phyloP scores from a whole-genome alignment of 1,140 invertebrate species.

The Ruditapes philippinarum region DNA sequence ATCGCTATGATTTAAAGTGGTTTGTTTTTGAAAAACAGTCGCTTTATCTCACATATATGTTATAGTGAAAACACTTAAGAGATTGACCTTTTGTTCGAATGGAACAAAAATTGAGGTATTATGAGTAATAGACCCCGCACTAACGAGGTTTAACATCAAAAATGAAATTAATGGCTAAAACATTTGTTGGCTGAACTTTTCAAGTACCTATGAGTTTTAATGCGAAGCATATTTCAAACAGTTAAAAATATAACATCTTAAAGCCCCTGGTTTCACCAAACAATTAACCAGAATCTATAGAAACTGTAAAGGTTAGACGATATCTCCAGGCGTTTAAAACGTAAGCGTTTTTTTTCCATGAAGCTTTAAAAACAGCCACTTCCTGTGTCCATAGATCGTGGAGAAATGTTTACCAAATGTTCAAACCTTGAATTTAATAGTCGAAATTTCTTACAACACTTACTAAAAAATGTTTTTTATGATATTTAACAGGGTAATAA shows the following conservation, averaged over 20 bases:
- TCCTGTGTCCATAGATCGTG: slow-evolving; percentile 36
- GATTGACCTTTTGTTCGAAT: slow-evolving; percentile 32
- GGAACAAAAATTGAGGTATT: slow-evolving; percentile 40
- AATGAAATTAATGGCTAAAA: slow-evolving; percentile 63
- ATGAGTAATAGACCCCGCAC: slow-evolving; percentile 10
- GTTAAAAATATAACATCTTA: slow-evolving; percentile 25
- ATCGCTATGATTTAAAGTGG: background rate
- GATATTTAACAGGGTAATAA: slow-evolving; percentile 35
- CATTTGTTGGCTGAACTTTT: slow-evolving; percentile 55
- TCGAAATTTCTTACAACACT: slow-evolving; percentile 34
- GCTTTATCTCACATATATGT: background rate
- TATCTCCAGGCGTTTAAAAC: background rate
- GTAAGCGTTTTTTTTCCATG: background rate
- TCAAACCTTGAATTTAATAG: slow-evolving; percentile 27
- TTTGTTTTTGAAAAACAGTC: slow-evolving; percentile 37
- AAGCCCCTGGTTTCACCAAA: background rate
- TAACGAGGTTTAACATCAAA: slow-evolving; percentile 58
- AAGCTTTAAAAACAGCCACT: slow-evolving; percentile 44
- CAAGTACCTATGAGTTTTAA: slow-evolving; percentile 50
- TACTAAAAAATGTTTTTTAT: slow-evolving; percentile 38
- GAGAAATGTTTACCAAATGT: slow-evolving; percentile 36
- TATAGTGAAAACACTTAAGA: slow-evolving; percentile 23
- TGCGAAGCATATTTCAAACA: slow-evolving; percentile 42
- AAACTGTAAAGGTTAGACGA: background rate
- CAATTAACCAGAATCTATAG: slow-evolving; percentile 36